These are phyloP conservation scores for Avahi laniger DNA, from an alignment of 2,797 vertebrate species.

Conservation along the genomic window DNA sequence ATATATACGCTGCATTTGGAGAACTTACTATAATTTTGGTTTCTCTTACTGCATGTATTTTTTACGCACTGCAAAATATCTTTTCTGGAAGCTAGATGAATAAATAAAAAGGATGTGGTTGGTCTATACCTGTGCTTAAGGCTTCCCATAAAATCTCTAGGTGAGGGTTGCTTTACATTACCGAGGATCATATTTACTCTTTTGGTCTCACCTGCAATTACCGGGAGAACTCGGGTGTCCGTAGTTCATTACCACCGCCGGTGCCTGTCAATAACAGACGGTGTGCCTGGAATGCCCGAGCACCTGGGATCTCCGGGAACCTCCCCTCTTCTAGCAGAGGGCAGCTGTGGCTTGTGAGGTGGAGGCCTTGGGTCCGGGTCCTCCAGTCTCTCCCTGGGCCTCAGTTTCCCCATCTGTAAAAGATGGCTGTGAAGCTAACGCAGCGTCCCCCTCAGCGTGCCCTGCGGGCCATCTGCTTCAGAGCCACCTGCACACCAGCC, in stretches of 20 bases:
- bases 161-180: neutral
- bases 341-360: neutral
- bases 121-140: neutral
- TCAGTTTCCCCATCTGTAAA: neutral
- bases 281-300: neutral
- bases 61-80: neutral
- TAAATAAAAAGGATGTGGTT: neutral
- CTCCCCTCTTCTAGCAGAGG: rapidly evolving
- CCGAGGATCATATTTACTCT: conserved; percentile 5
- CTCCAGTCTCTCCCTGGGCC: neutral
- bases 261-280: conserved; percentile 11
- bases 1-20: neutral
- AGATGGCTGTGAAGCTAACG: neutral
- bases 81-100: conserved; percentile 5
- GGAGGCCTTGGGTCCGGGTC: no score
- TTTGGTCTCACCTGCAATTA: conserved; percentile 16
- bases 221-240: neutral
- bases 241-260: conserved; percentile 3
- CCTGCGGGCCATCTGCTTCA: neutral
- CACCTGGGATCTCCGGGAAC: neutral
- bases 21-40: neutral
- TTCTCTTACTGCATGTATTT: neutral
- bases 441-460: rapidly evolving
- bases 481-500: rapidly evolving
- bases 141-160: neutral